Percentiles rank a stretch among this genome's conserved stretches.
Evolutionary conservation across 53 echinoderm and acorn worm genomes (phyloP).

Genomic region (Antedon mediterranea): DNA sequence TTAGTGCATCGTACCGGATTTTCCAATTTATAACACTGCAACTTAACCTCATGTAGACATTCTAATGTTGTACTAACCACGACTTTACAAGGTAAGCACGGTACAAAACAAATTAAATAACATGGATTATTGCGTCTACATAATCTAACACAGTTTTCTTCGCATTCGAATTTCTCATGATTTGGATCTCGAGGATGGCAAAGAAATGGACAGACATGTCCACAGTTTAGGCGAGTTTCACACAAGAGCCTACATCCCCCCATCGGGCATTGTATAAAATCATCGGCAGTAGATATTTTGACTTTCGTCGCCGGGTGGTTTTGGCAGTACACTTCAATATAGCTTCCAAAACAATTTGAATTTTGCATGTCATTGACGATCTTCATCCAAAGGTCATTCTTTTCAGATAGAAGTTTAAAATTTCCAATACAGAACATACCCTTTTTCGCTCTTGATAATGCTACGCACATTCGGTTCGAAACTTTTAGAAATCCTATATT

Average conservation of each 20-base stretch:
- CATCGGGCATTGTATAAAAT: constrained; percentile 3
- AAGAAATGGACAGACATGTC: not conserved
- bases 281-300: constrained; percentile 20
- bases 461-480: constrained; percentile 85
- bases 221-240: not conserved
- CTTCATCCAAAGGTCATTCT: constrained; percentile 47
- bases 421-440: constrained; percentile 86
- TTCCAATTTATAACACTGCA: not conserved
- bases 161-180: not conserved
- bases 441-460: constrained; percentile 62
- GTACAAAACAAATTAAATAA: not conserved
- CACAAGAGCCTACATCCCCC: not conserved
- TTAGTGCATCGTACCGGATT: not conserved
- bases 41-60: not conserved
- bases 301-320: constrained; percentile 37
- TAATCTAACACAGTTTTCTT: not conserved
- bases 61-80: not conserved
- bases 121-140: not conserved
- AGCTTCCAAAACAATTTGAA: constrained; percentile 14
- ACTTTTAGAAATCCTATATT: constrained; percentile 70
- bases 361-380: constrained; percentile 34
- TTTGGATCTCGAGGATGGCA: constrained; percentile 3
- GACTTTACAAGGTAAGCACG: not conserved
- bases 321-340: constrained; percentile 34
- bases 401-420: constrained; percentile 36